Evolutionary conservation across 1,140 invertebrate genomes (phyloP).

Genomic region (Fopius arisanus): DNA sequence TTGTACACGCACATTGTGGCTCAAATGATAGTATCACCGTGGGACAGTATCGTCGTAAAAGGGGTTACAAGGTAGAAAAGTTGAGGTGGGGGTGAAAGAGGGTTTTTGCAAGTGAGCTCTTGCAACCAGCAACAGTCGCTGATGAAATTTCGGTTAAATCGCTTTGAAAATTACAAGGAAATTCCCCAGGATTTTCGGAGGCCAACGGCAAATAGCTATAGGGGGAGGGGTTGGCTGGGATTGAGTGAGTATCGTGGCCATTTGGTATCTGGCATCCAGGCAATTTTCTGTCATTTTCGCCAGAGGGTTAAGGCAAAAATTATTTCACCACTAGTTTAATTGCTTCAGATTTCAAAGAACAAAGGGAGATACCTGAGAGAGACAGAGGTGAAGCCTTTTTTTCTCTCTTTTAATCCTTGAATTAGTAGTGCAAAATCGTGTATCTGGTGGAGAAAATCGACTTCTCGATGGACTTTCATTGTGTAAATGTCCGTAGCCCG

Average conservation of each 20-base stretch:
- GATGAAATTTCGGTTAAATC: constrained; percentile 42
- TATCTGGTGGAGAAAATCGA: background rate
- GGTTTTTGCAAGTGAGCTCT: background rate
- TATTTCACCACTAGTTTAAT: background rate
- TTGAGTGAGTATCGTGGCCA: constrained; percentile 19
- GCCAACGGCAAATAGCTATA: constrained; percentile 22
- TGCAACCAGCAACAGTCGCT: background rate
- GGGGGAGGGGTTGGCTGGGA: constrained; percentile 4
- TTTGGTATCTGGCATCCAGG: background rate
- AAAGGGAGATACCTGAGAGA: background rate
- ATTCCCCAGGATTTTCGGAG: constrained; percentile 35
- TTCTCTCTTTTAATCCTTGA: background rate
- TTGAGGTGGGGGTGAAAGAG: background rate
- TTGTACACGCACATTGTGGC: background rate
- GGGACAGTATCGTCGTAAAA: background rate
- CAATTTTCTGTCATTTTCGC: background rate
- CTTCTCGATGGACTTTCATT: constrained; percentile 12
- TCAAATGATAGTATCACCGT: background rate
- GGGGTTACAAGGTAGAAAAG: background rate
- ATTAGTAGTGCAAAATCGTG: constrained; percentile 11
- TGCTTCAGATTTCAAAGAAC: background rate
- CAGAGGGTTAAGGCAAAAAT: background rate
- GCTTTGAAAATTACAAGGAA: constrained; percentile 43
- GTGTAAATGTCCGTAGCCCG: background rate
- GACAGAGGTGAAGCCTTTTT: background rate